phyloP scores from a whole-genome alignment of 2,113 vertebrate species.

The Engraulis encrasicolus region DNA sequence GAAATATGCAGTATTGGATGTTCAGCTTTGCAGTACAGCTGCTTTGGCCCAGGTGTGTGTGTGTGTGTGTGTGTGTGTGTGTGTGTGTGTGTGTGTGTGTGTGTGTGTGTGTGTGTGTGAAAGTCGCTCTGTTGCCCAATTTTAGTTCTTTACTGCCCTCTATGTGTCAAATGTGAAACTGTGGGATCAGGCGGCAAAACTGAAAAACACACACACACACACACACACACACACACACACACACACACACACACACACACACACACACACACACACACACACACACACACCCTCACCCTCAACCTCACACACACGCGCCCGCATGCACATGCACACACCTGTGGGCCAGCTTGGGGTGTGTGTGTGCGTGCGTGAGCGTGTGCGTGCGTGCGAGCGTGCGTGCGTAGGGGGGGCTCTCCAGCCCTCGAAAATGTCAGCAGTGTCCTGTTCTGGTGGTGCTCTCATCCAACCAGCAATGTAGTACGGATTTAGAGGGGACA shows the following conservation, averaged over 20 bases:
- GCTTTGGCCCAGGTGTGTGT: neutral
- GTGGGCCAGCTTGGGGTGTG: too few relatives aligned
- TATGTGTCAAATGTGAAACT: neutral
- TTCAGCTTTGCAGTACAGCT: too few relatives aligned
- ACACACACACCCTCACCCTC: too few relatives aligned
- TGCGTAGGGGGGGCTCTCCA: too few relatives aligned
- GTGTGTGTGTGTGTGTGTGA: neutral
- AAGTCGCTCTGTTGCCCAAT: neutral
- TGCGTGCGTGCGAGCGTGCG: too few relatives aligned
- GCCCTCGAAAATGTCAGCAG: neutral
- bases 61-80: neutral
- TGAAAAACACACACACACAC: neutral
- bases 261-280: too few relatives aligned
- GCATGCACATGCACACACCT: too few relatives aligned
- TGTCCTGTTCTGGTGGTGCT: neutral
- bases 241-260: too few relatives aligned
- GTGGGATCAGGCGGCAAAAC: neutral
- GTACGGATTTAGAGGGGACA: neutral
- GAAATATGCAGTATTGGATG: too few relatives aligned
- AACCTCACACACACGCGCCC: too few relatives aligned
- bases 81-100: neutral
- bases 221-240: too few relatives aligned
- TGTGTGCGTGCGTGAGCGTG: too few relatives aligned
- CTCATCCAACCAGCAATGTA: neutral
- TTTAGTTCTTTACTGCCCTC: neutral